phyloP scores from a whole-genome alignment of 1,140 invertebrate genomes.

The Coelopa frigida region DNA sequence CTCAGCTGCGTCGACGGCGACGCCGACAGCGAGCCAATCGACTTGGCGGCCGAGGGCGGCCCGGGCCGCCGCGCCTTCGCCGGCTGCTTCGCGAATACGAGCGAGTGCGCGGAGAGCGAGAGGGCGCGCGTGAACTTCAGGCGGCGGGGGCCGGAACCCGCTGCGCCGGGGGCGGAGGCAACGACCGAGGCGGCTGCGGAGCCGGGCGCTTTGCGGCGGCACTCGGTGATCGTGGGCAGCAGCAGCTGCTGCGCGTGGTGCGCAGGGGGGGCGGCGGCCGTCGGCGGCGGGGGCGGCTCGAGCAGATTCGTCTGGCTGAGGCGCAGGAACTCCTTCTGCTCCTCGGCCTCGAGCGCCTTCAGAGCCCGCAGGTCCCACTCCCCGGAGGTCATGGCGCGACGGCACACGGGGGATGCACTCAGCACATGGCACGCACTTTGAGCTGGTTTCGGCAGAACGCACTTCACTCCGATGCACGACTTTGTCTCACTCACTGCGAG shows the following conservation, averaged over 20 bases:
- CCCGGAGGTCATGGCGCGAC: slow-evolving; percentile 42
- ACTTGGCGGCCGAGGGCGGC: slow-evolving; percentile 3
- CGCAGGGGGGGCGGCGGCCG: background rate
- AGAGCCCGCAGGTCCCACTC: slow-evolving; percentile 42
- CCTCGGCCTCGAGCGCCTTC: slow-evolving; percentile 41
- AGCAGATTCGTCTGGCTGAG: slow-evolving; percentile 35
- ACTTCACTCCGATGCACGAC: too few relatives aligned
- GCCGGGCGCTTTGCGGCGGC: slow-evolving; percentile 29
- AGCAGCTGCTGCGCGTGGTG: slow-evolving; percentile 35
- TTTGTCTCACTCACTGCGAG: too few relatives aligned
- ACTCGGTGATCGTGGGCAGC: slow-evolving; percentile 37
- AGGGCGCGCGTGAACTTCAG: slow-evolving; percentile 34
- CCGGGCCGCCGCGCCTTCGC: slow-evolving; percentile 12
- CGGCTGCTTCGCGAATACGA: slow-evolving; percentile 17
- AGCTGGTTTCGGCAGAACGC: too few relatives aligned
- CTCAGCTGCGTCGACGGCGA: slow-evolving; percentile 31
- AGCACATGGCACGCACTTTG: too few relatives aligned
- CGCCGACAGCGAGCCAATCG: slow-evolving; percentile 25
- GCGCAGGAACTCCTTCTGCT: slow-evolving; percentile 35
- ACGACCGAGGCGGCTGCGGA: slow-evolving; percentile 20
- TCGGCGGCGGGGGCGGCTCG: slow-evolving; percentile 25
- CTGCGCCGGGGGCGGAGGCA: background rate
- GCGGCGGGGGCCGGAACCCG: slow-evolving; percentile 8
- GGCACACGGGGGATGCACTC: too few relatives aligned
- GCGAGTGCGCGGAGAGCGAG: slow-evolving; percentile 36